Evolutionary conservation across 2,797 vertebrate genomes (phyloP).

Genomic region (Pangasius macronema): DNA sequence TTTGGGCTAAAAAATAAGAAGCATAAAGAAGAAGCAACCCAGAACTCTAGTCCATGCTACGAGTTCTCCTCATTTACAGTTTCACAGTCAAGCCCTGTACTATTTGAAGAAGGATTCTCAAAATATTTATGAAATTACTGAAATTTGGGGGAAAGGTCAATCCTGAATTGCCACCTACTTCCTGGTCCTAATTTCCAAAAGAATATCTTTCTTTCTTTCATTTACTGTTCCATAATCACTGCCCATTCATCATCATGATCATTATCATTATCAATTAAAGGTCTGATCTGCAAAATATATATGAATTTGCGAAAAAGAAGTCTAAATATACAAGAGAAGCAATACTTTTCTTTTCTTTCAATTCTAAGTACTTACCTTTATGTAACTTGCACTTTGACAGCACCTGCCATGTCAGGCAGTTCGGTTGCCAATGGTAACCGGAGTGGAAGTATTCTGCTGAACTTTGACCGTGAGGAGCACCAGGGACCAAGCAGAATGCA

Average conservation of each 20-base stretch:
- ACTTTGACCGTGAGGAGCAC: constrained; percentile 70
- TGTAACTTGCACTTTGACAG: constrained; percentile 38
- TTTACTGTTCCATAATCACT: background rate
- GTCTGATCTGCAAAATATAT: background rate
- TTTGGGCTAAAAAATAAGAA: background rate
- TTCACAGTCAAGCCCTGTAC: background rate
- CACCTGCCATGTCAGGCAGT: constrained; percentile 61
- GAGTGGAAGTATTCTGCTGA: constrained; percentile 71
- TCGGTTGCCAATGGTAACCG: constrained; percentile 61
- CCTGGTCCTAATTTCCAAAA: background rate
- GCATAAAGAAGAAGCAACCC: background rate
- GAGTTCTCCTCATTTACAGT: background rate
- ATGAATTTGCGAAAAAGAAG: background rate
- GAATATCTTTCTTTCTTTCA: background rate
- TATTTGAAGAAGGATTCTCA: background rate
- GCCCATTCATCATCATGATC: background rate
- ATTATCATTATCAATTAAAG: background rate
- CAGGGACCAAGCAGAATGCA: constrained; percentile 50
- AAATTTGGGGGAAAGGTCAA: background rate
- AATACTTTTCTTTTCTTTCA: background rate
- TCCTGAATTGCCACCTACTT: background rate
- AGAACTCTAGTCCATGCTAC: background rate
- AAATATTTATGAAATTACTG: background rate
- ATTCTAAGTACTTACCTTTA: background rate
- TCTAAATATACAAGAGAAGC: background rate